A percentile compares a stretch with the other conserved stretches of the same genome.
Conservation (phyloP, 2,888 invertebrate species). For the Nomada lathburiana region DNA sequence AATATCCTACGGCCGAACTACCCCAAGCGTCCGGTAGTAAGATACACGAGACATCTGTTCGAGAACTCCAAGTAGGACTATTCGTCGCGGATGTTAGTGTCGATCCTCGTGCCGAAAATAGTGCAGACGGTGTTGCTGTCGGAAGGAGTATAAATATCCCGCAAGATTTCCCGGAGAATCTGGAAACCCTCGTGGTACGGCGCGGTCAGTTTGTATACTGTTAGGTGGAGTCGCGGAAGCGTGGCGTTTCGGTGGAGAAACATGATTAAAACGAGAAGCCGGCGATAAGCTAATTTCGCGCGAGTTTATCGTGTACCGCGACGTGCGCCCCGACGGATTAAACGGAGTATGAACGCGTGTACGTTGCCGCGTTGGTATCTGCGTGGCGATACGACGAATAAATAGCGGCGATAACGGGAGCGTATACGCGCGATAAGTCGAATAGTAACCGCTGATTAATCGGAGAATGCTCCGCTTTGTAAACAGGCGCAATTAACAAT, state of each 20-base stretch:
- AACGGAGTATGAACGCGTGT: neutral
- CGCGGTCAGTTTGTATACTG: conserved; percentile 31
- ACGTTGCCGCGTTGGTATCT: conserved; percentile 21
- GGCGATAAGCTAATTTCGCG: conserved; percentile 54
- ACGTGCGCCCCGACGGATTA: conserved; percentile 40
- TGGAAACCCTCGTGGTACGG: conserved; percentile 37
- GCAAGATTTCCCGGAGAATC: conserved; percentile 16
- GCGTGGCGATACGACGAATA: conserved; percentile 41
- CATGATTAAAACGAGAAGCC: conserved; percentile 19
- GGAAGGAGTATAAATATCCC: conserved; percentile 12
- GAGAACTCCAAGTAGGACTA: neutral
- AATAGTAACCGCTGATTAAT: conserved; percentile 32
- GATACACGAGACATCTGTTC: neutral
- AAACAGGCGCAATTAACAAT: conserved; percentile 48
- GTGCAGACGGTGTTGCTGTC: neutral
- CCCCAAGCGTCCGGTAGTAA: too few species aligned
- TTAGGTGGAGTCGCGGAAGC: conserved; percentile 44
- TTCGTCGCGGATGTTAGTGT: conserved; percentile 1
- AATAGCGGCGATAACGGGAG: conserved; percentile 42
- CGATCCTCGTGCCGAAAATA: conserved; percentile 8
- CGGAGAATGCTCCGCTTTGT: conserved; percentile 15
- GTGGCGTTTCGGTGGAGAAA: conserved; percentile 15
- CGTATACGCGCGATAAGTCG: conserved; percentile 35
- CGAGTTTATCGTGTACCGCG: conserved; percentile 32
- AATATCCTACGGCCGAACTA: too few species aligned